phyloP scores from a whole-genome alignment of 2,113 vertebrate species.

The Hyaena hyaena region DNA sequence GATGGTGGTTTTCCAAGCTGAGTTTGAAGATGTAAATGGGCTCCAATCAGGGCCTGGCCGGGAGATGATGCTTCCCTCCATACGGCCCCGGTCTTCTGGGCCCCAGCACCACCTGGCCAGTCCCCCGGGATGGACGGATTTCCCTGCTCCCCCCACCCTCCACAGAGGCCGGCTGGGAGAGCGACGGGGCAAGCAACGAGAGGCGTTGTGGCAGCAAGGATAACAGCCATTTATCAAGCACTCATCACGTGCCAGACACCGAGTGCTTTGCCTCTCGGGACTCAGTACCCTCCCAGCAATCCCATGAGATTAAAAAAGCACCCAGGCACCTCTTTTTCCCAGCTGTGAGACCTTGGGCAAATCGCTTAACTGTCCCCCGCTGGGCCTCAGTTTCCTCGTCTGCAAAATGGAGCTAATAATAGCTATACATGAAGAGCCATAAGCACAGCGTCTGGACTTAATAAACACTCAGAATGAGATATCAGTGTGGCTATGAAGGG shows the following conservation, averaged over 20 bases:
- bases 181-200: background rate
- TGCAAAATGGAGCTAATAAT: background rate
- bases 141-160: background rate
- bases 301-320: background rate
- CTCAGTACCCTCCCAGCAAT: background rate
- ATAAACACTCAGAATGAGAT: background rate
- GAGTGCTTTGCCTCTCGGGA: background rate
- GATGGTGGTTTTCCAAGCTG: conserved; percentile 78
- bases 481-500: background rate
- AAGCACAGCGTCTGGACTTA: background rate
- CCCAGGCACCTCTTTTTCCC: background rate
- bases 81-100: accelerated
- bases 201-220: too few species aligned
- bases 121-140: background rate
- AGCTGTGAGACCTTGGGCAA: background rate
- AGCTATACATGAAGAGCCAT: background rate
- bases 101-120: background rate
- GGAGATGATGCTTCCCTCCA: background rate
- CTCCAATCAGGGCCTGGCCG: conserved; percentile 41
- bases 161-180: accelerated
- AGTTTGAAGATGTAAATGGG: conserved; percentile 79
- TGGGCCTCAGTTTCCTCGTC: conserved; percentile 27
- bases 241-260: accelerated
- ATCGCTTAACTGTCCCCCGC: background rate
- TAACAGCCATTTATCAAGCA: background rate